Evolutionary conservation across 2,797 vertebrate genomes (phyloP), one percentile per base, ranked within the genome.

Genomic region (Momotus momota): DNA sequence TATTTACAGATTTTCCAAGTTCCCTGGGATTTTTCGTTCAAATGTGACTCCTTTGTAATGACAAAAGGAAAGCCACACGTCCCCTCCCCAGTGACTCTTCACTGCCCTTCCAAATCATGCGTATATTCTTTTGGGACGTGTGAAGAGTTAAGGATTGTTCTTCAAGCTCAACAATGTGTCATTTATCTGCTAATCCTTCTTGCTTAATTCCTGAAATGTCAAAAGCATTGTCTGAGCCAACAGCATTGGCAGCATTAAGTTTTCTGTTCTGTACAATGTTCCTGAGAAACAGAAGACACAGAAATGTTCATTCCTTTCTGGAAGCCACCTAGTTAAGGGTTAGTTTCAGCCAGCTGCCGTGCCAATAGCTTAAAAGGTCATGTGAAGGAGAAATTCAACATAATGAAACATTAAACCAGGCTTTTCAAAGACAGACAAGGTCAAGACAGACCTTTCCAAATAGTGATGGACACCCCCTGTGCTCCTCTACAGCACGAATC

Each of bases 141-240:
- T 54, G 74, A 91, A 90, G 87, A 69, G 90, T 97, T 97, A 96
- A 97, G 21, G n/a, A 35, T 49, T 49, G 26, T 22, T 78, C n/a
- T 82, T 65, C 46, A 40, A 10, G 14, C 48, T 81, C 46, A 79
- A 58, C 12, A 90, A 60, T 46, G 48, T 90, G 51, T 72, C 77
- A 16, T 81, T 94, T 83, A 79, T 86, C 84, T 78, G 67, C 65
- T 95, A 97, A 97, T 97, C 90, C 86, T 96, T 86, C 26, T 46
- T 71, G 80, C 88, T 95, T 94, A 86, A 64, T 82, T 97, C 78
- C 79, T 96, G 72, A 95, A 89, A 93, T 48, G 62, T 86, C 67
- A 95, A 90, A 94, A 95, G 49, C 49, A 94, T 88, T 96, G 74
- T 94, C 93, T 94, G 73, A 97, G 81, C 67, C 83, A 94, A 88